These are phyloP conservation scores for Punctoribates punctum DNA, from an alignment of 2,888 invertebrate genomes.

Conservation along the genomic window DNA sequence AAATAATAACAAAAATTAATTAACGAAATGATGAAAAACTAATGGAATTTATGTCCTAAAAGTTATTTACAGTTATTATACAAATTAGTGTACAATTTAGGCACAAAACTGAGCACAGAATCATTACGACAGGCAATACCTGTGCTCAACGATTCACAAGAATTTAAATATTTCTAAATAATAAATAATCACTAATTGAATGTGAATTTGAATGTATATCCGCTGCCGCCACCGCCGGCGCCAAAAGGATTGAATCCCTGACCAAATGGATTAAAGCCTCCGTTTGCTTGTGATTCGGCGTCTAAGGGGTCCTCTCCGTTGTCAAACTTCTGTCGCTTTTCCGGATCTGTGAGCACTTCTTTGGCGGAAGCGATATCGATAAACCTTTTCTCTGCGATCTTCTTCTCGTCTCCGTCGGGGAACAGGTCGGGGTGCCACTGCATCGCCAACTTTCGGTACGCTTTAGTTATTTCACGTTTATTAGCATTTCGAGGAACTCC, in stretches of 20 bases:
- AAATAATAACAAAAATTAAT: neutral
- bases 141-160: neutral
- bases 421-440: constrained; percentile 99
- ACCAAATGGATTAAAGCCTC: constrained; percentile 64
- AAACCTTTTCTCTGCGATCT: constrained; percentile 92
- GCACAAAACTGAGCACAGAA: constrained; percentile 6
- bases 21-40: neutral
- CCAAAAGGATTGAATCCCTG: constrained; percentile 69
- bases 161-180: neutral
- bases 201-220: constrained; percentile 11
- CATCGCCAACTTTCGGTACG: constrained; percentile 92
- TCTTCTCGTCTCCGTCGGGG: constrained; percentile 69
- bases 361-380: constrained; percentile 98
- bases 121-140: neutral
- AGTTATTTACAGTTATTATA: constrained; percentile 24
- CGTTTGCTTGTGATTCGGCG: constrained; percentile 67
- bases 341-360: constrained; percentile 73
- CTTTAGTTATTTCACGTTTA: constrained; percentile 90
- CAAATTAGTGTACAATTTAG: constrained; percentile 31
- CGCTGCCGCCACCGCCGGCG: constrained; percentile 54
- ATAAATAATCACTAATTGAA: constrained; percentile 4
- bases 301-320: constrained; percentile 93
- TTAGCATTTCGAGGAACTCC: constrained; percentile 73
- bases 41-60: constrained; percentile 5
- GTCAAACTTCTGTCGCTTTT: constrained; percentile 89